A percentile compares a stretch with the other conserved stretches of the same genome.
Conservation (phyloP, 2,113 vertebrate species). For the Rafetus swinhoei region DNA sequence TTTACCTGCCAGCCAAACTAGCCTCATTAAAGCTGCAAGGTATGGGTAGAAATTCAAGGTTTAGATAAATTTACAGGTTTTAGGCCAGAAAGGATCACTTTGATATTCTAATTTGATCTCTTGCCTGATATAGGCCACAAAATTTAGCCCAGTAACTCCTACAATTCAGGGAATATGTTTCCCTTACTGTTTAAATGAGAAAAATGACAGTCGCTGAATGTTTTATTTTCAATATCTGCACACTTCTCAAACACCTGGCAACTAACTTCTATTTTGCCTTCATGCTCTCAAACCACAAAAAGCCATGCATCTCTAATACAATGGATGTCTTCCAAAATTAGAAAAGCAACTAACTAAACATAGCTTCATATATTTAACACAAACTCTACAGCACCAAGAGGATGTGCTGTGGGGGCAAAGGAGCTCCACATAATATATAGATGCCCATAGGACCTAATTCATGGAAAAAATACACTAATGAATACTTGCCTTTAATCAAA, state of each 20-base stretch:
- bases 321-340: background rate
- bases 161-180: background rate
- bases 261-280: background rate
- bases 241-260: background rate
- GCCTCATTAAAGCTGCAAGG: background rate
- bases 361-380: background rate
- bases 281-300: rapidly evolving
- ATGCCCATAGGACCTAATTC: background rate
- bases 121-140: background rate
- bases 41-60: background rate
- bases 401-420: background rate
- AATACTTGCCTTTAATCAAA: background rate
- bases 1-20: background rate
- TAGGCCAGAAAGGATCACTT: background rate
- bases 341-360: background rate
- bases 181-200: background rate
- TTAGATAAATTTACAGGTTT: background rate
- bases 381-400: background rate
- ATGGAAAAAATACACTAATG: rapidly evolving
- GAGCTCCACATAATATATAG: background rate
- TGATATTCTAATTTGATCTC: background rate
- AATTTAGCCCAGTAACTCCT: background rate
- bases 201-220: background rate
- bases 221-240: background rate
- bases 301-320: background rate